A percentile compares a stretch with the other conserved stretches of the same genome.
phyloP scores from a whole-genome alignment of 2,888 invertebrate species.

The Eupeodes latifasciatus region DNA sequence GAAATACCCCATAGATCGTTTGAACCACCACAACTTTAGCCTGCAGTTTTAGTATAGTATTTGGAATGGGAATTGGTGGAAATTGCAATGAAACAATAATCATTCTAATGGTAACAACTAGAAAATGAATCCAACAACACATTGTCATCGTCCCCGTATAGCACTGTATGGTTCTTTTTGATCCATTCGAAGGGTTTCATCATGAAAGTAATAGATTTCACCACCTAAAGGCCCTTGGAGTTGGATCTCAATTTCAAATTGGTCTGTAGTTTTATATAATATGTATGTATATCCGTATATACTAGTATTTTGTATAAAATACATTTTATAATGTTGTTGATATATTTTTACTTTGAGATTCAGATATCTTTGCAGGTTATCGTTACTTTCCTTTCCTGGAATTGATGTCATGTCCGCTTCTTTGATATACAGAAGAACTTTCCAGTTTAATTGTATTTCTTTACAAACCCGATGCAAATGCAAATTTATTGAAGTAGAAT shows the following conservation, averaged over 20 bases:
- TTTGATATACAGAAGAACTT: not conserved
- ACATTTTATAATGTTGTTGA: conserved; percentile 8
- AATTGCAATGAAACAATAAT: not conserved
- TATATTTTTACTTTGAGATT: conserved; percentile 1
- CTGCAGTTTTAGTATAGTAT: not conserved
- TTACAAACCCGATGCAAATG: no score
- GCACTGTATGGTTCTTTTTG: no score
- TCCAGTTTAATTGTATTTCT: not conserved
- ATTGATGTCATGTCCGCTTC: not conserved
- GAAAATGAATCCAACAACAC: conserved; percentile 13
- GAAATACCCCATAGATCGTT: conserved; percentile 42
- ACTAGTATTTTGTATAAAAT: not conserved
- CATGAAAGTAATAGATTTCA: not conserved
- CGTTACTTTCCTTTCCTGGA: not conserved
- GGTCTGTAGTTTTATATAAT: not conserved
- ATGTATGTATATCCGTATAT: no score
- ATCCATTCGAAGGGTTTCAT: no score
- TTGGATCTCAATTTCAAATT: conserved; percentile 6
- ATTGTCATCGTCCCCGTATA: not conserved
- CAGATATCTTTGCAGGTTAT: conserved; percentile 1
- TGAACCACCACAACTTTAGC: not conserved
- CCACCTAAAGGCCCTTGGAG: no score
- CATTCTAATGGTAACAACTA: conserved; percentile 1
- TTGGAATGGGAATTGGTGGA: not conserved
- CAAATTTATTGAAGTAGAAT: no score